Evolutionary conservation across 1,140 invertebrate genomes (phyloP), one percentile per base, ranked within the genome.

Genomic region (Paracyclopina nana): DNA sequence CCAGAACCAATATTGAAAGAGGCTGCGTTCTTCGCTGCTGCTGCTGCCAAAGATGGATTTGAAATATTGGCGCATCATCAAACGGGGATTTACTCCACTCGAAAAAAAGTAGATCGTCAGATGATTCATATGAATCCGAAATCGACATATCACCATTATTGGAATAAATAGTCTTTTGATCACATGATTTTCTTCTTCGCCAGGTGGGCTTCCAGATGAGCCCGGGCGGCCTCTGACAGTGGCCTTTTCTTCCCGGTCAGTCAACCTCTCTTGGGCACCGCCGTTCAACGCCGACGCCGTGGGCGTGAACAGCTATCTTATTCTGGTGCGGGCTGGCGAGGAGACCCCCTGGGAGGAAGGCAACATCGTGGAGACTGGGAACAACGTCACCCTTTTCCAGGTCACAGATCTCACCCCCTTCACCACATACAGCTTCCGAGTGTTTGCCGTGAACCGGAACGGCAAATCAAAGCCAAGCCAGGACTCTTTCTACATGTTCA

Each of bases 401-500:
- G 71, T 81, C 55, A 69, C 68, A 51, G 70, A 69, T 43, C 66
- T 81, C 50, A 66, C 68, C 53, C 78, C 79, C 14, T 81, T 76
- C 62, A 80, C 76, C 26, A 77, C 79, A 41, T 80, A 81, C 63
- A 79, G 76, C 62, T 81, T 81, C 66, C 69, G 75, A 48, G 71
- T 80, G 51, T 62, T 74, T 42, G 78, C 76, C 28, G 75, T 78
- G 31, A 82, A 80, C 62, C 72, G 70, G 45, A 69, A 79, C 60
- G 79, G 79, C 50, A 64, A 68, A 40, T 79, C 77, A 62, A 63
- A 64, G 31, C 76, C 77, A 38, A 78, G 77, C 63, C 75, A 74
- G 60, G 71, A 75, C 59, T 79, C 77, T 43, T 80, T 78, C 64
- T 79, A 77, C 62, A 79, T 79, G 66, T 71, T 79, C 55, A 80